A percentile compares a stretch with the other conserved stretches of the same genome.
Evolutionary conservation across 2,113 vertebrate species (phyloP).

Genomic region (Myanophis thanlyinensis): DNA sequence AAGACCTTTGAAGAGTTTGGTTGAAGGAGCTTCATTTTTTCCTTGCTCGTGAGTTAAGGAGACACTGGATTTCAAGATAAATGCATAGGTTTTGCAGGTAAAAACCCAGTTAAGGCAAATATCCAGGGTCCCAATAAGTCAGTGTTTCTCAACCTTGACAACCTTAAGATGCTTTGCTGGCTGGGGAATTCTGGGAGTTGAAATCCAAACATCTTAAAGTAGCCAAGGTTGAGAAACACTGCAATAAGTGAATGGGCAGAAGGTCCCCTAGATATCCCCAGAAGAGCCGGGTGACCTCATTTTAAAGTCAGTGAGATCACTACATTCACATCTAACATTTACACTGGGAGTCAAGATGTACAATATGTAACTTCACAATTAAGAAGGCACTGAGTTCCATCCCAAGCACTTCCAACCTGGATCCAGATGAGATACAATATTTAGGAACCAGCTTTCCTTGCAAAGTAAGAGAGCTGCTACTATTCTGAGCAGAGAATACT

Average conservation of each 20-base stretch:
- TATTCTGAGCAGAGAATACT: not conserved
- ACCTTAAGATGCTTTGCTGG: too few relatives aligned
- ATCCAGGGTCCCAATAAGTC: not conserved
- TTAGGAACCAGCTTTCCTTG: not conserved
- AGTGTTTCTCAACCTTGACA: too few relatives aligned
- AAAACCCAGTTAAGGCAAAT: not conserved
- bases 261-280: not conserved
- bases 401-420: not conserved
- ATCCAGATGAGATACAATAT: not conserved
- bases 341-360: not conserved
- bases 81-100: not conserved
- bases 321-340: not conserved
- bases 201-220: too few relatives aligned
- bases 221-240: too few relatives aligned
- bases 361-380: not conserved
- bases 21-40: not conserved
- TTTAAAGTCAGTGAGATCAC: not conserved
- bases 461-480: not conserved
- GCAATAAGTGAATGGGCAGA: not conserved
- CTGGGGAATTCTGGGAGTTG: too few relatives aligned
- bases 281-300: not conserved
- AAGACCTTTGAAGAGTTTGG: not conserved
- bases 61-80: not conserved
- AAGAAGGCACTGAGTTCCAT: not conserved
- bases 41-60: not conserved